Evolutionary conservation across 2,888 invertebrate genomes (phyloP), one percentile per base, ranked within the genome.

Genomic region (Coleophora deauratella): DNA sequence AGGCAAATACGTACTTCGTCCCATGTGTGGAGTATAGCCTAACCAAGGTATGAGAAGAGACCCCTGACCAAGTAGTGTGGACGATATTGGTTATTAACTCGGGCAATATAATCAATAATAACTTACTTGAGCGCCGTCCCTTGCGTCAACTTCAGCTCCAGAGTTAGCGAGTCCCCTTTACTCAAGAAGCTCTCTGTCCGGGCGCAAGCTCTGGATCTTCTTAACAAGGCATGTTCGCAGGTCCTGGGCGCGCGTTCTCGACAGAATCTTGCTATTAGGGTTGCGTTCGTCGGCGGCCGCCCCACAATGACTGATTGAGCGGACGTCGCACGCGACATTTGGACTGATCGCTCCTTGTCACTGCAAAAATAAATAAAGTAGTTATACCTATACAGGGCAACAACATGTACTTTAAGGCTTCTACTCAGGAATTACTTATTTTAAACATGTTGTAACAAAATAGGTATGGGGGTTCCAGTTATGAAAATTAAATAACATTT

Each of bases 131-230:
- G 87, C 33, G 94, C 94, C 0, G 96, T 95, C 33, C 94, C 93
- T 72, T 96, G 94, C 10, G 91, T 89, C 59, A 93, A 86, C 59
- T 91, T 90, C 55, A 95, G 79, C 69, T 95, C 95, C 51, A 95
- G 84, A 12, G 94, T 95, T 55, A 94, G 87, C 39, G 91, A 92
- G 71, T 92, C 94, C 43, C 92, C 93, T 49, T 92, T 90, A 3
- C 95, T 94, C 10, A 95, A 87, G 67, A 93, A 95, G 72, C 95
- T 94, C 67, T 95, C 95, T 7, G 92, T 90, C 27, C 93, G 86
- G 0, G 91, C 89, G 62, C 95, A 95, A 0, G 94, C 94, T 44
- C 95, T 87, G 13, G 91, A 90, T 53, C 74, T 84, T 42, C 76
- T 65, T 41, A 95, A 77, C 50, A 95, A 87, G 1, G 92, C 92